phyloP scores from a whole-genome alignment of 2,888 invertebrate genomes.

The Drosophila niveifrons region DNA sequence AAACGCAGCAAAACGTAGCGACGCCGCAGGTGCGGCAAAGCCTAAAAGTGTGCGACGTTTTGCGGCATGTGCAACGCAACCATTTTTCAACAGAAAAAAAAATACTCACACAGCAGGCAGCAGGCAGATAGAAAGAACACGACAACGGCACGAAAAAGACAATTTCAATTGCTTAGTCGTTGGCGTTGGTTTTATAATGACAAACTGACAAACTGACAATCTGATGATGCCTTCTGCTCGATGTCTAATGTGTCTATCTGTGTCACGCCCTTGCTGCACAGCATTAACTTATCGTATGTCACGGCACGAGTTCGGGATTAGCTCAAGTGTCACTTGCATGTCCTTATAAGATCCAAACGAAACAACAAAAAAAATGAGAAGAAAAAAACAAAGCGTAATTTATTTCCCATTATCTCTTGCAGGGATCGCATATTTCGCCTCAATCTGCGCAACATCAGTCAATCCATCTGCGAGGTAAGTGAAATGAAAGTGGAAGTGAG shows the following conservation, averaged over 20 bases:
- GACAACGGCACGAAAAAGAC: constrained; percentile 34
- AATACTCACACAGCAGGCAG: not conserved
- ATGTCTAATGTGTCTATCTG: not conserved
- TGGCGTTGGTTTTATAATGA: constrained; percentile 7
- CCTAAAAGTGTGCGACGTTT: constrained; percentile 34
- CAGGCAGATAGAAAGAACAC: constrained; percentile 3
- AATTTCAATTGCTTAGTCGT: constrained; percentile 54
- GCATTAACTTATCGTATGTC: constrained; percentile 75
- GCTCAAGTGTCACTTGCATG: constrained; percentile 57
- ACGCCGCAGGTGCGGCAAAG: constrained; percentile 55
- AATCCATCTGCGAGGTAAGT: constrained; percentile 89
- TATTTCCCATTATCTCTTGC: constrained; percentile 67
- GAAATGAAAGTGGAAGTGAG: constrained; percentile 1
- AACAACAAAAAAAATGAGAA: not conserved
- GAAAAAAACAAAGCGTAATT: constrained; percentile 32
- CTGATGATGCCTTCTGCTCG: not conserved
- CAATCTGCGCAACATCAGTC: constrained; percentile 89
- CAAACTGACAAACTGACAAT: not conserved
- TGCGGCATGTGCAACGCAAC: constrained; percentile 46
- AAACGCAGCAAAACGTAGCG: constrained; percentile 36
- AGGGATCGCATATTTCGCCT: constrained; percentile 89
- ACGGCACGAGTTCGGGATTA: constrained; percentile 71
- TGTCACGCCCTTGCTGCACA: constrained; percentile 48
- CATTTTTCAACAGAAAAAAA: constrained; percentile 68
- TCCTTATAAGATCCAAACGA: constrained; percentile 7